A percentile compares a stretch with the other conserved stretches of the same genome.
phyloP scores from a whole-genome alignment of 2,888 invertebrate genomes.

The Drosophila paranaensis region DNA sequence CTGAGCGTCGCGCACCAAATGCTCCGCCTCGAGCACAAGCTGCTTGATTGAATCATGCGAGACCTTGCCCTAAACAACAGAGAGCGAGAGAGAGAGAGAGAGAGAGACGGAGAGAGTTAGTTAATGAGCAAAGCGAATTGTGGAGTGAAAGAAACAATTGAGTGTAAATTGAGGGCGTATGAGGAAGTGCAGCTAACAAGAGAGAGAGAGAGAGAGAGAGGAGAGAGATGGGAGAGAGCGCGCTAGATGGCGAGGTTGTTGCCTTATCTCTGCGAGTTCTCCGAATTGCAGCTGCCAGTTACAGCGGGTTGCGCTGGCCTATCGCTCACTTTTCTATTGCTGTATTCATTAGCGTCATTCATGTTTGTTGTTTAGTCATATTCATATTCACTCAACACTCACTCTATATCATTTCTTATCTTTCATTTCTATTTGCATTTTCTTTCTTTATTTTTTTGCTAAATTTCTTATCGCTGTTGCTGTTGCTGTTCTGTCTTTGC shows the following conservation, averaged over 20 bases:
- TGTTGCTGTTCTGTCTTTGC: constrained; percentile 20
- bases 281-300: background rate
- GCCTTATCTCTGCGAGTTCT: constrained; percentile 30
- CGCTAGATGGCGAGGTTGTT: background rate
- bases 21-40: constrained; percentile 92
- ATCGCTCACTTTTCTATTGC: constrained; percentile 11
- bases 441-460: constrained; percentile 20
- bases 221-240: background rate
- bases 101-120: constrained; percentile 6
- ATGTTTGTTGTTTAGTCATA: background rate
- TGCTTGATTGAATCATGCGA: constrained; percentile 89
- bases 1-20: constrained; percentile 88
- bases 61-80: constrained; percentile 77
- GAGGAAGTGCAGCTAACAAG: constrained; percentile 22
- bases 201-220: background rate
- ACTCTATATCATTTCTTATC: constrained; percentile 34
- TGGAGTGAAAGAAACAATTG: constrained; percentile 28
- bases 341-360: background rate
- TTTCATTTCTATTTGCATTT: constrained; percentile 22
- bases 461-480: constrained; percentile 30
- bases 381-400: constrained; percentile 26
- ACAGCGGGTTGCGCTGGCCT: background rate
- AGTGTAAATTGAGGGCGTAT: constrained; percentile 18
- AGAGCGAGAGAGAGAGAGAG: constrained; percentile 17
- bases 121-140: constrained; percentile 71